Evolutionary conservation across 2,113 vertebrate species (phyloP).

Genomic region (Lontra canadensis): DNA sequence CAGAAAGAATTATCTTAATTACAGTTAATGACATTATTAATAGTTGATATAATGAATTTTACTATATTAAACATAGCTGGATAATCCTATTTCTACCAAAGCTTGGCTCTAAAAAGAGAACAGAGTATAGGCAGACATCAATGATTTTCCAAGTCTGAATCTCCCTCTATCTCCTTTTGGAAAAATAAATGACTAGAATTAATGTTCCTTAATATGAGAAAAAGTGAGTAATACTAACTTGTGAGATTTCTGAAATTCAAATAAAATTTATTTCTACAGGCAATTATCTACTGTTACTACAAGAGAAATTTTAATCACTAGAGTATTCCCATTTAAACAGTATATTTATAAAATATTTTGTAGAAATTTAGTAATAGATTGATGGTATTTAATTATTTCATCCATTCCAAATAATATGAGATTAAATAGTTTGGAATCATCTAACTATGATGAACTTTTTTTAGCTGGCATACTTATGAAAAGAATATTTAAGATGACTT

Average conservation of each 20-base stretch:
- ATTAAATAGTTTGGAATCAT: neutral
- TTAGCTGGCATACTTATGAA: neutral
- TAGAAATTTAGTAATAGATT: neutral
- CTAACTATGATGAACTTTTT: neutral
- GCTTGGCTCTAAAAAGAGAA: neutral
- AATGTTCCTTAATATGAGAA: neutral
- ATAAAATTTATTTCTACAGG: neutral
- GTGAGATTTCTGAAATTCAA: neutral
- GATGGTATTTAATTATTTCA: neutral
- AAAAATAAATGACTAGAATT: neutral
- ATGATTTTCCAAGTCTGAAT: neutral
- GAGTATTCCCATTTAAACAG: neutral
- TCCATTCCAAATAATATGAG: neutral
- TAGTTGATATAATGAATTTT: neutral
- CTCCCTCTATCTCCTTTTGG: neutral
- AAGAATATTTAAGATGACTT: neutral
- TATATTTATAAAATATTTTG: neutral
- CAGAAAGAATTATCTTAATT: neutral
- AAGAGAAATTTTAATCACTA: neutral
- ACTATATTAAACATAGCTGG: neutral
- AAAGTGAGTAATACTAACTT: neutral
- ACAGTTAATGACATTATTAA: neutral
- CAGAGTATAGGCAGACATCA: neutral
- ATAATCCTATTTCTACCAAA: neutral
- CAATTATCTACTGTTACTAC: neutral